phyloP scores from a whole-genome alignment of 92 coral and sea anemone genomes.

The Parazoanthus swiftii region DNA sequence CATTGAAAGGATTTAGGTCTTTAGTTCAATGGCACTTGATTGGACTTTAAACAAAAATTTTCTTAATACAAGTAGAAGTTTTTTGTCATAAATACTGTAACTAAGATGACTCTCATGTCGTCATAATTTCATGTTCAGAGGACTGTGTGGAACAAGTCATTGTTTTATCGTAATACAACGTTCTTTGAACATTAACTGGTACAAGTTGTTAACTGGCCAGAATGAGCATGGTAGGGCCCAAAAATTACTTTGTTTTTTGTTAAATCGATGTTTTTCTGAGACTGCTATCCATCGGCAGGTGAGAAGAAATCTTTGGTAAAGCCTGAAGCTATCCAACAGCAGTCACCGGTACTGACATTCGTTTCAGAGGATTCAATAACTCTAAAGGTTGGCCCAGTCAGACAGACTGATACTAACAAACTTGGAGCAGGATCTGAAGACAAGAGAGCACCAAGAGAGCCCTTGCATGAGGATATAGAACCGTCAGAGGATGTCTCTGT shows the following conservation, averaged over 20 bases:
- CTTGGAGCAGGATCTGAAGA: background rate
- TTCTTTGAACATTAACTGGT: background rate
- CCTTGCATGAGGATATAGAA: background rate
- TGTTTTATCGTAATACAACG: background rate
- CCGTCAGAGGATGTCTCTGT: background rate
- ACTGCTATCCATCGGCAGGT: constrained; percentile 12
- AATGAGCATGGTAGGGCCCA: too few species aligned
- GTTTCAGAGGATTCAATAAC: constrained; percentile 58
- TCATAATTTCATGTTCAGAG: too few species aligned
- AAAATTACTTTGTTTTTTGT: too few species aligned
- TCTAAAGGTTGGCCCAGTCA: constrained; percentile 49
- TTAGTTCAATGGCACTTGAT: too few species aligned
- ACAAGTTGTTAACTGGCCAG: too few species aligned
- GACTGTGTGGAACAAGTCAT: background rate
- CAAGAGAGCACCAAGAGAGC: background rate
- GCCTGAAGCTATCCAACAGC: constrained; percentile 21
- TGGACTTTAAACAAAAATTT: too few species aligned
- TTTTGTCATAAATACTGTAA: too few species aligned
- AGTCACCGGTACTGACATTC: constrained; percentile 48
- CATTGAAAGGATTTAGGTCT: too few species aligned
- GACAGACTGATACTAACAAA: constrained; percentile 9
- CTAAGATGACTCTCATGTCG: too few species aligned
- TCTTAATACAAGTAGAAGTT: too few species aligned
- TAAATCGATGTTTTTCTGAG: background rate
- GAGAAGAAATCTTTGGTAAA: constrained; percentile 24